A percentile compares a stretch with the other conserved stretches of the same genome.
Evolutionary conservation across 2,797 vertebrate species (phyloP).

Genomic region (Epinephelus coioides): DNA sequence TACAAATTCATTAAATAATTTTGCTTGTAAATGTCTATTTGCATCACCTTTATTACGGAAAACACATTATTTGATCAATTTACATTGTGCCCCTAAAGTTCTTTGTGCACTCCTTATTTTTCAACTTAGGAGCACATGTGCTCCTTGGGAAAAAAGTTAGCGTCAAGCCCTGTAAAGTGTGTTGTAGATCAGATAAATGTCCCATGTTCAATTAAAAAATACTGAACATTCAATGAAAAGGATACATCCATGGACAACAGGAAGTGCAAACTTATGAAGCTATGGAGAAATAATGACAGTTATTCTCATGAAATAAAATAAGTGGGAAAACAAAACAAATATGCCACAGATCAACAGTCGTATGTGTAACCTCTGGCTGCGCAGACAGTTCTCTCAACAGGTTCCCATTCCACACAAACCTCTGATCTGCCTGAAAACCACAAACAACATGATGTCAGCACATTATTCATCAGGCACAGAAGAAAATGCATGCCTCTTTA

Average conservation of each 20-base stretch:
- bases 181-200: neutral
- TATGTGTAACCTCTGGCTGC: constrained; percentile 92
- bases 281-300: constrained; percentile 44
- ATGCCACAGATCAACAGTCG: fast-evolving
- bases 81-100: no score
- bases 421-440: constrained; percentile 92
- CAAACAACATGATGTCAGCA: neutral
- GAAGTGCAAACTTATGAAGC: constrained; percentile 87
- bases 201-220: neutral
- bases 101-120: no score
- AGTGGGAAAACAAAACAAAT: neutral
- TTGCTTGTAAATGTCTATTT: no score
- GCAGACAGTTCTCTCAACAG: constrained; percentile 95
- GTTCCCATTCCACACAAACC: constrained; percentile 99
- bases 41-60: no score
- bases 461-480: neutral
- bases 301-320: neutral
- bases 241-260: constrained; percentile 89
- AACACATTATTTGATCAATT: no score
- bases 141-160: no score
- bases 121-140: no score
- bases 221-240: constrained; percentile 52
- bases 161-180: no score
- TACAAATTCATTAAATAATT: no score
- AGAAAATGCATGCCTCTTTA: neutral